Conservation (phyloP, 2,797 vertebrate species). For the Otolemur crassicaudatus region DNA sequence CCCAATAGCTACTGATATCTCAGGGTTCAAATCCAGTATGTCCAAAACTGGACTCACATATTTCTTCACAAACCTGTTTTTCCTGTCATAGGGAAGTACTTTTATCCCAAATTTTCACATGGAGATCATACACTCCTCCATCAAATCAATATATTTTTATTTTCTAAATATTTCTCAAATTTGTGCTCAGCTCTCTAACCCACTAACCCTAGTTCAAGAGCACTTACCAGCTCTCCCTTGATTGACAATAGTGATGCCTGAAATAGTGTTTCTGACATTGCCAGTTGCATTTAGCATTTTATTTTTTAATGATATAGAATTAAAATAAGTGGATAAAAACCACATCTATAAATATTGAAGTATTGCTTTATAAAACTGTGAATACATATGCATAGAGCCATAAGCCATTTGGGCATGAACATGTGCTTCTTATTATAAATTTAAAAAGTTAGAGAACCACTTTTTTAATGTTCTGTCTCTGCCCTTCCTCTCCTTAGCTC, state of each 20-base stretch:
- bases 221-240: background rate
- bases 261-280: background rate
- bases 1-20: background rate
- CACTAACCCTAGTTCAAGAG: background rate
- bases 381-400: background rate
- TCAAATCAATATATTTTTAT: constrained; percentile 15
- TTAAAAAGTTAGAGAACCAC: background rate
- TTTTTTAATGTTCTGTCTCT: background rate
- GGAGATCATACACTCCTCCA: background rate
- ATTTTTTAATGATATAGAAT: background rate
- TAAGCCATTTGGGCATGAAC: background rate
- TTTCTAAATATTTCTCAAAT: constrained; percentile 43
- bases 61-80: background rate
- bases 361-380: constrained; percentile 15
- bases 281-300: background rate
- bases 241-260: background rate
- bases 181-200: background rate
- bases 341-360: background rate
- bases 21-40: background rate
- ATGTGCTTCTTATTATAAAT: background rate
- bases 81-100: background rate
- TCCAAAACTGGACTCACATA: background rate
- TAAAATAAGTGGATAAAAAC: background rate
- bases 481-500: background rate
- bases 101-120: background rate